Evolutionary conservation across 2,797 vertebrate genomes (phyloP).

Genomic region (Macroramphosus scolopax): DNA sequence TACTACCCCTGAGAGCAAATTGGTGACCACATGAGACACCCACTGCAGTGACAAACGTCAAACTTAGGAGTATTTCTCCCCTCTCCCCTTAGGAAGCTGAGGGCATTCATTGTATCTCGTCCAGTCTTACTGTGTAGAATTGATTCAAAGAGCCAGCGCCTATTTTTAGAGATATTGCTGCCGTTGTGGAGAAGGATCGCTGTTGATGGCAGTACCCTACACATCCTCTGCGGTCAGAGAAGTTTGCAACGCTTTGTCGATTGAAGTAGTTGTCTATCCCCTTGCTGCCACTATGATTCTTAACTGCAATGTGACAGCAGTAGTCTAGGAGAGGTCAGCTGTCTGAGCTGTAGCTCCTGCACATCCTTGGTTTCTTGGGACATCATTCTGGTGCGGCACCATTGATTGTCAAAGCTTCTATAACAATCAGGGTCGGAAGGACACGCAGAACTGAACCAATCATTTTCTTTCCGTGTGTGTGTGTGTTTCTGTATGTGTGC

Average conservation of each 20-base stretch:
- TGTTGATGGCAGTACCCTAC: constrained; percentile 26
- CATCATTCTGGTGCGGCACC: constrained; percentile 51
- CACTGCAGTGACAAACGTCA: constrained; percentile 23
- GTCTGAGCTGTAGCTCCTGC: constrained; percentile 21
- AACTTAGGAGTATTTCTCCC: constrained; percentile 15
- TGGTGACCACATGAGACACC: constrained; percentile 18
- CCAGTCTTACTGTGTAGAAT: constrained; percentile 27
- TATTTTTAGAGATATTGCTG: constrained; percentile 52
- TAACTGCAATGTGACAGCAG: constrained; percentile 19
- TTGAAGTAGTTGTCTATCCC: constrained; percentile 26
- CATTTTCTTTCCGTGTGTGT: constrained; percentile 17
- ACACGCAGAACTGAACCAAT: constrained; percentile 39
- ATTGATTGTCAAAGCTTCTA: constrained; percentile 39
- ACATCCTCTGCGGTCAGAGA: constrained; percentile 31
- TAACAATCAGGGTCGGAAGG: constrained; percentile 8
- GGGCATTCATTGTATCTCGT: constrained; percentile 32
- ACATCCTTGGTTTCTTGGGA: constrained; percentile 29
- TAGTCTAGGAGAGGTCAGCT: constrained; percentile 31
- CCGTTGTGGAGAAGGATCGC: constrained; percentile 35
- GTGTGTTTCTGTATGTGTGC: constrained; percentile 2
- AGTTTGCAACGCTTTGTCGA: constrained; percentile 26
- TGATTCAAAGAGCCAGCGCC: constrained; percentile 42
- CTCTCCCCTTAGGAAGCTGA: constrained; percentile 4
- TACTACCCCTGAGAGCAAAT: constrained; percentile 30
- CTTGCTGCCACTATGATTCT: constrained; percentile 10